phyloP scores from a whole-genome alignment of 2,888 invertebrate genomes.

The Hypolimnas misippus region DNA sequence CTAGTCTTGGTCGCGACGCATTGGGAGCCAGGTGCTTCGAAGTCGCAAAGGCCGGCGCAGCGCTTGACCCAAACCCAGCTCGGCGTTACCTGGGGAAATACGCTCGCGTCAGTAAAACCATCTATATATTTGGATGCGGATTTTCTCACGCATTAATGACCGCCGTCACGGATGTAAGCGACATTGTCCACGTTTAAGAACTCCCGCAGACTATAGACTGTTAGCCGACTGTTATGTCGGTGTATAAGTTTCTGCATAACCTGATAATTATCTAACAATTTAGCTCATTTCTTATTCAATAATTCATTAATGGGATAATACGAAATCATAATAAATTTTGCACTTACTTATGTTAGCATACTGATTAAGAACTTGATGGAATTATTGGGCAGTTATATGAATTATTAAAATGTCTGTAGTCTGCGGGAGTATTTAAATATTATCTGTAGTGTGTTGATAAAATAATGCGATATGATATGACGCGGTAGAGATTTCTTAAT shows the following conservation, averaged over 20 bases:
- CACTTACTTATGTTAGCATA: too few relatives aligned
- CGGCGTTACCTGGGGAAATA: conserved; percentile 74
- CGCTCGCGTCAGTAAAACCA: conserved; percentile 49
- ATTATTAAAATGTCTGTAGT: too few relatives aligned
- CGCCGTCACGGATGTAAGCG: conserved; percentile 52
- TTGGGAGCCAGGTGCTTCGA: conserved; percentile 57
- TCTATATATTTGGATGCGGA: conserved; percentile 52
- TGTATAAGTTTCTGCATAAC: conserved; percentile 1
- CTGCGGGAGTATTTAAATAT: conserved; percentile 32
- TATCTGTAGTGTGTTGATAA: conserved; percentile 23
- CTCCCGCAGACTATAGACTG: conserved; percentile 23
- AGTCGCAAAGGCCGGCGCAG: conserved; percentile 74
- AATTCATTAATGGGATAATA: too few relatives aligned
- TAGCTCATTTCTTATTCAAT: too few relatives aligned
- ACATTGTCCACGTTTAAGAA: conserved; percentile 44
- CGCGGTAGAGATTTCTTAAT: conserved; percentile 23
- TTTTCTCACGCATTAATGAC: conserved; percentile 67
- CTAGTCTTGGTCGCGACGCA: conserved; percentile 63
- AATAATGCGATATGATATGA: conserved; percentile 7
- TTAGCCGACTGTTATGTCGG: conserved; percentile 3
- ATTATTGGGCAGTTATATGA: too few relatives aligned
- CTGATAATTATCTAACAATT: too few relatives aligned
- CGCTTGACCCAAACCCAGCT: conserved; percentile 76
- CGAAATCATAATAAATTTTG: too few relatives aligned
- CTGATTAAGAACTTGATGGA: too few relatives aligned